Evolutionary conservation across 2,888 invertebrate species (phyloP), one percentile per base, ranked within the genome.

Genomic region (Pandemis cinnamomeana): DNA sequence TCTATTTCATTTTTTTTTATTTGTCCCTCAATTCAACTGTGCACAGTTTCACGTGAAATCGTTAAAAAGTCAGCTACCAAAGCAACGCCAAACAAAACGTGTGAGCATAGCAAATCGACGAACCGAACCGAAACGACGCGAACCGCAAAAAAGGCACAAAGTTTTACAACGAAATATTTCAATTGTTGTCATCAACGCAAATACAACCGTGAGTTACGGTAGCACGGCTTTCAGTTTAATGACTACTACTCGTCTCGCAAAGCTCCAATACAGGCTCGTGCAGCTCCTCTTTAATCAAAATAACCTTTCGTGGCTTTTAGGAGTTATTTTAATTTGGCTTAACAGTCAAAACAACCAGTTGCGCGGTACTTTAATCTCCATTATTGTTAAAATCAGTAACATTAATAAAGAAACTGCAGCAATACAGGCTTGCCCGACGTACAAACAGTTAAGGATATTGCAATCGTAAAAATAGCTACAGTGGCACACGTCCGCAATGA

Each of bases 91-190:
- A 67, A 68, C 63, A 64, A 72, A 69, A 75, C 55, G 55, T 58
- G 67, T 67, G 62, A 63, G 67, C 74, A 71, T 68, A 75, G 58
- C 67, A 71, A 71, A 76, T 76, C 75, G 68, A 72, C 61, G 75
- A 67, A 78, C 73, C 77, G 75, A 75, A 78, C 69, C 80, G 77
- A 69, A 76, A 76, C 75, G 71, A 68, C 67, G 67, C 61, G n/a
- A 67, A 53, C 70, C 60, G 58, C 62, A 71, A 73, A 78, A 79
- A 81, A 80, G 76, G 75, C 71, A 77, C 77, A 77, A 84, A 87
- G 86, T 86, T 85, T 82, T 82, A 84, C 85, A 87, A 85, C 86
- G 86, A 85, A 86, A 91, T 91, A 86, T 87, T 89, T 89, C 78
- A 84, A 82, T 85, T 89, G 87, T 85, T 87, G 89, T 91, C 89